Base-by-base conservation (phyloP, 2,113 vertebrate species). In the Silurus asotus region DNA sequence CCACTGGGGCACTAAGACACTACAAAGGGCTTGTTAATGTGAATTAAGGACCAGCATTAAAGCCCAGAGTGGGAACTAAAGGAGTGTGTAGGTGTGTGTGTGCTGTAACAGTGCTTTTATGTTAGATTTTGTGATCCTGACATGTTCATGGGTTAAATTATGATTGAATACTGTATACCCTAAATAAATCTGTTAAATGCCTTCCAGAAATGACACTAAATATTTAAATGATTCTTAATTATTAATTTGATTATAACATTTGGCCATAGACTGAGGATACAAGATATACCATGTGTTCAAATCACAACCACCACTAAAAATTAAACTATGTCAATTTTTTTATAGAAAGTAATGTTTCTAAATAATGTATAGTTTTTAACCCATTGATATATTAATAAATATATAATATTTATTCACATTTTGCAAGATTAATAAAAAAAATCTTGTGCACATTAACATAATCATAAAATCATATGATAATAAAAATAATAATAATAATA, bases 21-120 rank as follows among this genome's bases (percentile, higher is more conserved):
- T 79, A 74, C 61, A 37, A 85, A 85, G 49, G 56, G 72, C 55
- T 79, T 59, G 15, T 78, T 82, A 51, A 76, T 87, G 61, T 2
- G 14, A 61, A 82, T 53, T 5, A 67, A 49, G 20, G 11, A 49
- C 19, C 51, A 15, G 48, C 37, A 28, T 10, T 58, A 4, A 61
- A 9, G n/a, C 69, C 55, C 58, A 67, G 65, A 65, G 55, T 49
- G 48, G 65, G 6, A 28, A 45, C 79, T 10, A 6, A n/a, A 74
- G 28, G 48, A 10, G n/a, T 17, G 28, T 65, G 55, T 19, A 56
- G 15, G 19, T 59, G 51, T 74, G 70, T 49, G 75, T 77, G 75
- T 56, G 51, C 15, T n/a, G 9, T 55, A 25, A 75, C 48, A 75
- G 7, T 37, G 17, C 13, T 51, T n/a, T 37, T 58, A 77, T 28